A percentile compares a stretch with the other conserved stretches of the same genome.
Conservation (phyloP, 2,888 invertebrate species). For the Kryphioiulus occultus region DNA sequence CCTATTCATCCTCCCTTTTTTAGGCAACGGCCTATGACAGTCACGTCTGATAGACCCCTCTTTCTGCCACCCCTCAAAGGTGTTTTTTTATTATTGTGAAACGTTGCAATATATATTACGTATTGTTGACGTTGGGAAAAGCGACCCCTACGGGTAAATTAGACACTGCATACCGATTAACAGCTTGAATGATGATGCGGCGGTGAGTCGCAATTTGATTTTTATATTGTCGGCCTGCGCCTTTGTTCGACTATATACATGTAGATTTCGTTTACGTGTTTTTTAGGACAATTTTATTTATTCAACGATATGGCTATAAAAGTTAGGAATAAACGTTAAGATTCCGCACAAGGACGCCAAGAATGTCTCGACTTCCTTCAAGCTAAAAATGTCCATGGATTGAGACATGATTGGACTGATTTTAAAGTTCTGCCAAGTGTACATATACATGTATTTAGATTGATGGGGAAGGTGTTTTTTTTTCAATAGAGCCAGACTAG, state of each 20-base stretch:
- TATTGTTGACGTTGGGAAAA: constrained; percentile 28
- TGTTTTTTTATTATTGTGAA: background rate
- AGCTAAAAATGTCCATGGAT: background rate
- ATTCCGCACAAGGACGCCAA: too few species aligned
- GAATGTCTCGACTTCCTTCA: too few species aligned
- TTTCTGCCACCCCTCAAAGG: background rate
- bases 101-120: constrained; percentile 36
- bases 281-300: background rate
- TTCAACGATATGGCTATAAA: background rate
- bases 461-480: too few species aligned
- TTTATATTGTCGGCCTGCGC: background rate
- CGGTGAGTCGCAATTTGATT: constrained; percentile 19
- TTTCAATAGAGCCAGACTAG: too few species aligned
- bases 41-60: background rate
- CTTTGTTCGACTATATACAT: background rate
- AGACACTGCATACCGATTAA: background rate
- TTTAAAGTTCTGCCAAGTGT: too few species aligned
- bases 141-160: constrained; percentile 15
- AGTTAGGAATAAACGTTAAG: background rate
- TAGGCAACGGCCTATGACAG: background rate
- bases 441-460: too few species aligned
- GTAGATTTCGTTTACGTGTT: background rate
- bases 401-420: too few species aligned
- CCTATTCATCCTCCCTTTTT: constrained; percentile 34
- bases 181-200: constrained; percentile 9